Base-by-base conservation (phyloP, 1,140 invertebrate genomes). In the Grapholita molesta region DNA sequence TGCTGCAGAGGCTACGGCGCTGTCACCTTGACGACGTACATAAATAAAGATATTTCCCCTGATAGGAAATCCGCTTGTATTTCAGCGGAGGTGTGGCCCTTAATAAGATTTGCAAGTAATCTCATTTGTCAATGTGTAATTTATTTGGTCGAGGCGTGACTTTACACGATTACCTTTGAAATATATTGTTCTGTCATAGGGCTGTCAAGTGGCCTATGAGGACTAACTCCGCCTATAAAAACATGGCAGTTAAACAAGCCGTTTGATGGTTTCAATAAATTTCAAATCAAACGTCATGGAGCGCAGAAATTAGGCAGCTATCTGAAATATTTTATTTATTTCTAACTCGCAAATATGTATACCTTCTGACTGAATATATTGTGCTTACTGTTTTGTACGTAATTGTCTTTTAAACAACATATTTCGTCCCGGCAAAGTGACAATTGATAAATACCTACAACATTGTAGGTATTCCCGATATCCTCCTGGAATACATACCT, bases 81-180 rank as follows among this genome's bases (percentile, higher is more conserved):
- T 28, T 42, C 52, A 53, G 64, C 70, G 78, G 77, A 83, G 78
- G 82, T 78, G 79, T 80, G 79, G 79, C 77, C 73, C 68, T 76
- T 83, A 86, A 84, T 75, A 80, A 69, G 84, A 86, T 87, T 86
- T 79, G 70, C 68, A 53, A 71, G 65, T 86, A 82, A 89, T 87
- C 81, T 76, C 70, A 42, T 75, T 70, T 78, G 55, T 75, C 67
- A 78, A 35, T 74, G 77, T 70, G 73, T 70, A 75, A 74, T 75
- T 68, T 76, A 76, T 81, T 79, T 77, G 78, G 72, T 72, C 67
- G 53, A 84, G 83, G 81, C 77, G 83, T 80, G 69, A 78, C 76
- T 76, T 77, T 25, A 66, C 68, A 75, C 69, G 24, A 64, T 15
- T 32, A 66, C 38, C 21, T 24, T 24, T 38, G 21, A 18, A 42